These are phyloP conservation scores for Belgica antarctica DNA, from an alignment of 2,888 invertebrate species.

Conservation along the genomic window DNA sequence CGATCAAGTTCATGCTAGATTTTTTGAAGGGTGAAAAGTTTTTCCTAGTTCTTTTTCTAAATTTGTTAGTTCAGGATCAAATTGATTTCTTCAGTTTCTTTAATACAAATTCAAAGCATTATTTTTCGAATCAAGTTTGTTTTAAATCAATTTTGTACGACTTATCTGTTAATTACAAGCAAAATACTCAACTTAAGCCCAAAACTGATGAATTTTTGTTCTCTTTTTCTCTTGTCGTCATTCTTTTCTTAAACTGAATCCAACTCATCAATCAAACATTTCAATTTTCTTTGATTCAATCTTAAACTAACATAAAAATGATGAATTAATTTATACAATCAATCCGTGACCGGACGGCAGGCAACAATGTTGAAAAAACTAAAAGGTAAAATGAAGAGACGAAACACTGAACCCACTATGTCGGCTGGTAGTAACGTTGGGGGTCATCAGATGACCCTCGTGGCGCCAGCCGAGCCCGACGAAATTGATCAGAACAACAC, in stretches of 20 bases:
- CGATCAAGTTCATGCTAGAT: no score
- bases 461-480: conserved; percentile 52
- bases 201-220: not conserved
- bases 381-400: conserved; percentile 92
- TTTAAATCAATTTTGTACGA: no score
- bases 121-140: no score
- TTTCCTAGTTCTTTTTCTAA: no score
- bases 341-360: conserved; percentile 60
- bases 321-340: no score
- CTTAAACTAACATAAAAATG: not conserved
- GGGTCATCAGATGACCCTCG: conserved; percentile 55
- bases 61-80: no score
- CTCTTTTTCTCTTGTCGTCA: not conserved
- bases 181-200: no score
- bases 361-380: conserved; percentile 99
- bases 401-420: conserved; percentile 87
- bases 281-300: not conserved
- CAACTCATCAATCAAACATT: not conserved
- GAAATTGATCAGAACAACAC: conserved; percentile 55
- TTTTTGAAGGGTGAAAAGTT: no score
- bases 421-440: conserved; percentile 54
- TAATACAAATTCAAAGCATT: no score
- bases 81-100: no score
- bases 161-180: no score
- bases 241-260: not conserved